phyloP scores from a whole-genome alignment of 2,797 vertebrate species.

The Sebastiscus albofasciatus region DNA sequence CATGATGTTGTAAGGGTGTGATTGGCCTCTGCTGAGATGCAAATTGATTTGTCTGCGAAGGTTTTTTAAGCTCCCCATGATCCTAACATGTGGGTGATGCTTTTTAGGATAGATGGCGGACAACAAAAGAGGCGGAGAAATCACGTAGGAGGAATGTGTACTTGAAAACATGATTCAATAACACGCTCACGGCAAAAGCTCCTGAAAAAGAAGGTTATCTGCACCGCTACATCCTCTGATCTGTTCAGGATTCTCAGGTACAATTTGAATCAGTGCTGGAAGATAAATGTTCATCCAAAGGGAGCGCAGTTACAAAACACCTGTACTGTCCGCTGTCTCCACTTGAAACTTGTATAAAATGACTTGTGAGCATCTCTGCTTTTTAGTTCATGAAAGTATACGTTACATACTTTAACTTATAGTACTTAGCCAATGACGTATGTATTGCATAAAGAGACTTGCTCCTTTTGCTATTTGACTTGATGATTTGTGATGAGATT shows the following conservation, averaged over 20 bases:
- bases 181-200: not conserved
- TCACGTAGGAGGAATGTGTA: slow-evolving; percentile 18
- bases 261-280: not conserved
- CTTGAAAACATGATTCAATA: slow-evolving; percentile 19
- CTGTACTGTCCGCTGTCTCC: no score
- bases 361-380: no score
- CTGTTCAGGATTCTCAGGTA: not conserved
- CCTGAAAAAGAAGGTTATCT: not conserved
- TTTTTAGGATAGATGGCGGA: not conserved
- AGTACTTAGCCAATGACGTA: no score
- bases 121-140: slow-evolving; percentile 4
- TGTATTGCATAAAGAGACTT: no score
- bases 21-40: not conserved
- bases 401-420: no score
- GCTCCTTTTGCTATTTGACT: no score
- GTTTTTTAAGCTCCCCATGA: slow-evolving; percentile 9
- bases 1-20: not conserved
- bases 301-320: slow-evolving; percentile 10
- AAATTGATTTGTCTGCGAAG: slow-evolving; percentile 20
- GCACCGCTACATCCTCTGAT: not conserved
- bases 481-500: no score
- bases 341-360: no score
- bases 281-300: slow-evolving; percentile 5
- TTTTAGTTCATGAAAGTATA: no score
- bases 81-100: slow-evolving; percentile 9